These are phyloP conservation scores for Drosophila sulfurigaster DNA, from an alignment of 1,140 invertebrate species.

Conservation along the genomic window DNA sequence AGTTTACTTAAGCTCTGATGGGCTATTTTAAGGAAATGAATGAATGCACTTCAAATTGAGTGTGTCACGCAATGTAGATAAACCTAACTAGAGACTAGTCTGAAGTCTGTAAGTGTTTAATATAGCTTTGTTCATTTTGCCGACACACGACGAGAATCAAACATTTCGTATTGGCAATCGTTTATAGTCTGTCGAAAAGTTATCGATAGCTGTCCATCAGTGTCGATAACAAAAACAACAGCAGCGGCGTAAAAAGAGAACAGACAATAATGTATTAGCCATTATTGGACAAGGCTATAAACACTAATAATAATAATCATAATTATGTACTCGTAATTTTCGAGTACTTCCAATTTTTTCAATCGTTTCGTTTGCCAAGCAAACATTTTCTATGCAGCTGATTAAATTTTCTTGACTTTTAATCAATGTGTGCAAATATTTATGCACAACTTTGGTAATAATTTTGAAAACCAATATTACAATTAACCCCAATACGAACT, in stretches of 20 bases:
- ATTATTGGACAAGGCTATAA: conserved; percentile 6
- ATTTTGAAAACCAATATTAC: conserved; percentile 14
- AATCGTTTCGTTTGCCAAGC: background rate
- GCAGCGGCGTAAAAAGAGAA: background rate
- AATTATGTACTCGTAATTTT: background rate
- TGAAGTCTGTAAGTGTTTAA: conserved; percentile 21
- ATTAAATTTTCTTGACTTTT: conserved; percentile 4
- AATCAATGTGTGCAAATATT: background rate
- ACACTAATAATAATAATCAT: background rate
- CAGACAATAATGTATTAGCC: conserved; percentile 36
- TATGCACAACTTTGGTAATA: conserved; percentile 11
- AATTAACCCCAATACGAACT: conserved; percentile 35
- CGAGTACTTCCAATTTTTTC: conserved; percentile 1
- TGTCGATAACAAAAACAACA: conserved; percentile 2
- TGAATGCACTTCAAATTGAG: conserved; percentile 6
- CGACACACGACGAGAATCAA: conserved; percentile 27
- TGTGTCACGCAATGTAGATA: conserved; percentile 27
- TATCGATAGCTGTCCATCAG: conserved; percentile 63
- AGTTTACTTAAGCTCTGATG: background rate
- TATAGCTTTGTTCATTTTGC: conserved; percentile 25
- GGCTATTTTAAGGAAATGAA: conserved; percentile 1
- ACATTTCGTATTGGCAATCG: conserved; percentile 62
- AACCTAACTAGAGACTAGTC: background rate
- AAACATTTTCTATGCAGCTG: conserved; percentile 1
- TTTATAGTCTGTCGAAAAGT: conserved; percentile 53